Base-by-base conservation (phyloP, 2,888 invertebrate genomes). In the Yponomeuta evonymella region DNA sequence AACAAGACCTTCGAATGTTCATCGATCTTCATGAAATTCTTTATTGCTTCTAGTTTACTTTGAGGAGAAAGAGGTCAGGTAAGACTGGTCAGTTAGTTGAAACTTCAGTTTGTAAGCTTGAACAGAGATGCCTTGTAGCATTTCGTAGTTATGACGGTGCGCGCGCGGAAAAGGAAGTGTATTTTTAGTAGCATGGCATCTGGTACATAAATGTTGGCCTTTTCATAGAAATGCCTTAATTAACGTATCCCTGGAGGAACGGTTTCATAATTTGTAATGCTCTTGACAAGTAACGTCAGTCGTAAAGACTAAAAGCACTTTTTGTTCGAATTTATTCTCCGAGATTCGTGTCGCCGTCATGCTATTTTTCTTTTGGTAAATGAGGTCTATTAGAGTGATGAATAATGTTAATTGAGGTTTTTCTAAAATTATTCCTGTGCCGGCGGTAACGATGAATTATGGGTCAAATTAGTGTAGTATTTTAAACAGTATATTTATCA, bases 141-240 rank as follows among this genome's bases (percentile, higher is more conserved):
- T 89, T 89, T 90, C 89, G 86, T 88, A 90, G 90, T 87, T 90
- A 90, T 90, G 88, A 83, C 65, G 63, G 80, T 10, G 51, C 85
- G 80, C 72, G 83, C 83, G 81, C 85, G 89, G 89, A 90, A 88
- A 89, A 87, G 91, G 90, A 91, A 89, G 91, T 89, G 78, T 90
- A 90, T 91, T 90, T 91, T 89, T 90, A 88, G 89, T 82, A 74
- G 75, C 73, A 83, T 78, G 86, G 89, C 91, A 91, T 91, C 91
- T 91, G 91, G 86, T 81, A 79, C 76, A 79, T 75, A 80, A 78
- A 79, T 78, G 79, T 81, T 76, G 75, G 82, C 82, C 82, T 87
- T 68, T 90, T 89, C 89, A 89, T 82, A 83, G 90, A 90, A 91
- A 85, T 81, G 81, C 78, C 83, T 87, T 89, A 90, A 91, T 90